Percentiles rank a stretch among this genome's conserved stretches.
phyloP scores from a whole-genome alignment of 2,797 vertebrate genomes.

The Sebastes dallii region DNA sequence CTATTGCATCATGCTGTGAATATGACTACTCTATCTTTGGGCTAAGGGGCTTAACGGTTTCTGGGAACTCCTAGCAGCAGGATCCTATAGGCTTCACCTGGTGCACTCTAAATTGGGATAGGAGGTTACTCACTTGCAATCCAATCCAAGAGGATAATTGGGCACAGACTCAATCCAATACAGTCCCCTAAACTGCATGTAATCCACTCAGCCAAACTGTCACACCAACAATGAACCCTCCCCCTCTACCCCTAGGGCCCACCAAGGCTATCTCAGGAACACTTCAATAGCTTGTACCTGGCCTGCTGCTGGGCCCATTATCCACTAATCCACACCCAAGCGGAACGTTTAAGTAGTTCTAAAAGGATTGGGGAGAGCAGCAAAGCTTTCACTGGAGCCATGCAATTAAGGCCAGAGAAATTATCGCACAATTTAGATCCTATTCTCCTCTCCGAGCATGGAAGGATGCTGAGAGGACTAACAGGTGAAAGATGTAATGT shows the following conservation, averaged over 20 bases:
- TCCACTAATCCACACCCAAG: conserved; percentile 79
- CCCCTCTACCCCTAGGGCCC: conserved; percentile 57
- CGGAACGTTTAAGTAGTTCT: conserved; percentile 74
- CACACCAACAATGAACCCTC: conserved; percentile 78
- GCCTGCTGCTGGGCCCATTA: conserved; percentile 76
- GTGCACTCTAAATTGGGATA: conserved; percentile 73
- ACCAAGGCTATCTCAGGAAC: conserved; percentile 76
- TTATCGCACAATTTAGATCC: conserved; percentile 69
- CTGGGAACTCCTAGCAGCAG: conserved; percentile 47
- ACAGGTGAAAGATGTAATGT: conserved; percentile 23
- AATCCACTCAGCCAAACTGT: conserved; percentile 84
- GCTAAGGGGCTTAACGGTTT: conserved; percentile 65
- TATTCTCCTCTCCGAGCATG: conserved; percentile 36
- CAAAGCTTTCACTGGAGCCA: conserved; percentile 68
- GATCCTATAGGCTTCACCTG: conserved; percentile 66
- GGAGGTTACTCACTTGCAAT: conserved; percentile 77
- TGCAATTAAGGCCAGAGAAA: conserved; percentile 74
- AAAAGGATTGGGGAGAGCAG: conserved; percentile 74
- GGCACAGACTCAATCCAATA: conserved; percentile 78
- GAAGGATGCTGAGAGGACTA: conserved; percentile 31
- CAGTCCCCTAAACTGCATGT: conserved; percentile 82
- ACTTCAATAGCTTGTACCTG: conserved; percentile 80
- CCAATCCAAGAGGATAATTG: conserved; percentile 79
- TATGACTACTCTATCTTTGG: conserved; percentile 50
- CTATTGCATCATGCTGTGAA: conserved; percentile 47